Base-by-base conservation (phyloP, 53 echinoderm and acorn worm species). In the Apostichopus leukothele region DNA sequence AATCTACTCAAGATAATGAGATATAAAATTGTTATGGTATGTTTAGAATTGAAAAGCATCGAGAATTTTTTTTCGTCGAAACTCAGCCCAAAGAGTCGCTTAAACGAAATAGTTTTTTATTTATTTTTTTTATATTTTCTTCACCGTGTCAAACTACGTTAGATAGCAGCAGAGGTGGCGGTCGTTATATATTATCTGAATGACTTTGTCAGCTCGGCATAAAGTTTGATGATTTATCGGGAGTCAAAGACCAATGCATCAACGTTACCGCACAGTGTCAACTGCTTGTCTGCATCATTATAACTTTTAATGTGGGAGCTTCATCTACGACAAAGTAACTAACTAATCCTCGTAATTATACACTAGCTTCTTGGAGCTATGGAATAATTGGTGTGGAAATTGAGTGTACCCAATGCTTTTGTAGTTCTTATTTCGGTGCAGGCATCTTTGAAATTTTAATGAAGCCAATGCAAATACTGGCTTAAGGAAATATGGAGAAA, bases 301-400 rank as follows among this genome's bases (percentile, higher is more conserved):
- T 63, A 63, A 63, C 11, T 11, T 63, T 63, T 63, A 63, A 63
- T 63, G 63, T 63, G 11, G 16, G 16, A 11, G 11, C 63, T 16
- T 63, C 12, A 63, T 13, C 16, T 63, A 11, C 11, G 63, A 11
- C 16, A 13, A 63, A 63, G 63, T 63, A 4, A 63, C 63, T 63
- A 11, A 63, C 63, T 63, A 63, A 63, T 63, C 63, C 16, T 13
- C 4, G 63, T 63, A 63, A 63, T 13, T 63, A 39, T 63, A 63
- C 16, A 63, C 3, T 13, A 63, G 51, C 53, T 52, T 50, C 79
- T 53, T 13, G 52, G 1, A 79, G 79, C 79, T 52, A 79, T 79
- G 21, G 79, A 79, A 52, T 79, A 79, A 79, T 79, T 54, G 77
- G 79, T 19, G 52, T 79, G 79, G 79, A 79, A 79, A 79, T 79